Base-by-base conservation (phyloP, 2,797 vertebrate species). In the Neosilurus hyrtlii region DNA sequence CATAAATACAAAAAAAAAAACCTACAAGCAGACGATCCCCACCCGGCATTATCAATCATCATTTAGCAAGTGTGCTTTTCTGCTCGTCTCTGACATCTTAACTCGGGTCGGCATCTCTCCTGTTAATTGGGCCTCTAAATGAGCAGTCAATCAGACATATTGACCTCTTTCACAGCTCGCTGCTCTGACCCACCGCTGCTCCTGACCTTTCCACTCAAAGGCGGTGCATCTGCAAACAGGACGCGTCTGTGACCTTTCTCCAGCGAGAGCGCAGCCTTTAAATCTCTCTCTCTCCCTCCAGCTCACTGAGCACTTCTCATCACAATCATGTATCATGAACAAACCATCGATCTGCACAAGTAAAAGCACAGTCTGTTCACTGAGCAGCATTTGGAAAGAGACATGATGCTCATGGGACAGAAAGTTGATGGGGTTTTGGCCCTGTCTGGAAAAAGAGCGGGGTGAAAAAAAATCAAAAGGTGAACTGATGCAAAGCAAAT, bases 221-320 rank as follows among this genome's bases (percentile, higher is more conserved):
- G 88, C 88, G 88, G 86, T 88, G 87, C 74, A 90, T 92, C 89
- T 89, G 90, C 89, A 91, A 90, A 91, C 92, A 90, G 90, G 88
- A 90, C 83, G 85, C 83, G 88, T 89, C 81, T 88, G 85, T 93
- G 91, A 93, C 92, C 93, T 93, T 85, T 93, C 90, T 86, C 87
- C 88, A 88, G 84, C 81, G 51, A 82, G 56, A 6, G 80, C 2
- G 66, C 76, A 84, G 72, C 67, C 76, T 82, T 83, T 80, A 82
- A 87, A 88, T 79, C 67, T 35, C 77, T 37, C 37, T 54, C 43
- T 59, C 24, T 63, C 77, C 84, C 26, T 59, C 70, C 68, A 72
- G 43, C 84, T 62, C 71, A 30, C 79, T 61, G 65, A 87, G 71
- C 78, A 82, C 56, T 85, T 76, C 81, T 84, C 85, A 71, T 67